Conservation (phyloP, 2,113 vertebrate species). For the Benitochromis conjunctus region DNA sequence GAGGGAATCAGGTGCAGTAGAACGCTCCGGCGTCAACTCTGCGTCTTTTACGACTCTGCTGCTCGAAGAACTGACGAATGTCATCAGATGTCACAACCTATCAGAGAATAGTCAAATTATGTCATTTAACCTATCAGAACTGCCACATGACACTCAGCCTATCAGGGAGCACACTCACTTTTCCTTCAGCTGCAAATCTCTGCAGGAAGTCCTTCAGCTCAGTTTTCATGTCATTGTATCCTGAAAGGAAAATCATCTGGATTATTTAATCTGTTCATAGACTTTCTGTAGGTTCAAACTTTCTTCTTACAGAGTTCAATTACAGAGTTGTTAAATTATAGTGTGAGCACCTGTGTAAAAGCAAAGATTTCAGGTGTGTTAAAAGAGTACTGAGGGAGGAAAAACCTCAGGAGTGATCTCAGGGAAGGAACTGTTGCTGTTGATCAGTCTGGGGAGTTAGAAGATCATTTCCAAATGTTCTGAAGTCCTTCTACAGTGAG, state of each 20-base stretch:
- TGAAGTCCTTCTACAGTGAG: too few species aligned
- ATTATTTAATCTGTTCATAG: neutral
- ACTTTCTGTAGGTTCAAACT: neutral
- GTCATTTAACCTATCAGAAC: neutral
- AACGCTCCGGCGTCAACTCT: conserved; percentile 56
- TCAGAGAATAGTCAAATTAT: neutral
- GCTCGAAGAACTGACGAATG: conserved; percentile 94
- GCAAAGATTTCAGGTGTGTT: neutral
- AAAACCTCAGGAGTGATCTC: neutral
- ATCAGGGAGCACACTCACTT: conserved; percentile 70
- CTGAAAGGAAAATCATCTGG: conserved; percentile 60
- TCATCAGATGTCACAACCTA: conserved; percentile 96
- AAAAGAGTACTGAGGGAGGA: neutral
- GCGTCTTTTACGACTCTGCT: conserved; percentile 86
- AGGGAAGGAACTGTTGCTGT: too few species aligned
- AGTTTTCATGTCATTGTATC: conserved; percentile 96
- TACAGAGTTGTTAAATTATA: neutral
- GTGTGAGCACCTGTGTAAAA: neutral
- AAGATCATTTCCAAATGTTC: too few species aligned
- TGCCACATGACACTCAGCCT: neutral
- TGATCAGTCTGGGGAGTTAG: too few species aligned
- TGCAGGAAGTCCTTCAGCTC: conserved; percentile 96
- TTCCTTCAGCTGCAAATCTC: conserved; percentile 93
- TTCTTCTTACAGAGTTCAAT: neutral
- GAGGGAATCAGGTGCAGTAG: conserved; percentile 56